Evolutionary conservation across 2,888 invertebrate species (phyloP), one percentile per base, ranked within the genome.

Genomic region (Pristionchus arcanus): DNA sequence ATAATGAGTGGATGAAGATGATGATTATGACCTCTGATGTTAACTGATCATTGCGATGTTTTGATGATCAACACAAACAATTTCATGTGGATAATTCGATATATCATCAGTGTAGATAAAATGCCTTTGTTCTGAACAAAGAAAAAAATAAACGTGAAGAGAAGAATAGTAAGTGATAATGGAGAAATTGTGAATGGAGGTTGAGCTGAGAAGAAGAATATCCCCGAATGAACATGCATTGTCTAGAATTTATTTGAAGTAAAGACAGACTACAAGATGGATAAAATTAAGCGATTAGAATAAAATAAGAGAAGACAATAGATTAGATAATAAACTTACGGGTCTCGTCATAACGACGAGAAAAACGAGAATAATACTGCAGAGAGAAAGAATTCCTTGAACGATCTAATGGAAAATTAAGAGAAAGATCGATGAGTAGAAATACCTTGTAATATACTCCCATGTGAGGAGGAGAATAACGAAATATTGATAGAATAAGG

Each of bases 91-190:
- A 59, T 13, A 11, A 85, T 59, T 31, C 85, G 55, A 34, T 59
- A 85, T 28, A 85, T 49, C 85, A 85, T 85, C 59, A 85, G 25
- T n/a, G 85, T 85, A 28, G 59, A 28, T 4, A 85, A 59, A 59
- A 85, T 85, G 31, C 85, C 85, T 34, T 85, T 85, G 85, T 85
- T 85, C 21, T 85, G 55, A 31, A 85, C 85, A 19, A 85, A 85
- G 34, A 59, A 59, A 34, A 85, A 85, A 13, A 85, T 19, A 34
- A 85, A 85, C 21, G 34, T 31, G 34, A 25, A 16, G 59, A 42
- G 31, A n/a, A 85, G 59, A 59, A 85, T 28, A 21, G 55, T 21
- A 34, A 85, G 55, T 31, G 34, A 19, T n/a, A 53, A 59, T n/a
- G 1, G 85, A 59, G 85, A 34, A 25, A 59, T 16, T 5, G 59